Base-by-base conservation (phyloP, 2,888 invertebrate genomes). In the Meiosimyza decipiens region DNA sequence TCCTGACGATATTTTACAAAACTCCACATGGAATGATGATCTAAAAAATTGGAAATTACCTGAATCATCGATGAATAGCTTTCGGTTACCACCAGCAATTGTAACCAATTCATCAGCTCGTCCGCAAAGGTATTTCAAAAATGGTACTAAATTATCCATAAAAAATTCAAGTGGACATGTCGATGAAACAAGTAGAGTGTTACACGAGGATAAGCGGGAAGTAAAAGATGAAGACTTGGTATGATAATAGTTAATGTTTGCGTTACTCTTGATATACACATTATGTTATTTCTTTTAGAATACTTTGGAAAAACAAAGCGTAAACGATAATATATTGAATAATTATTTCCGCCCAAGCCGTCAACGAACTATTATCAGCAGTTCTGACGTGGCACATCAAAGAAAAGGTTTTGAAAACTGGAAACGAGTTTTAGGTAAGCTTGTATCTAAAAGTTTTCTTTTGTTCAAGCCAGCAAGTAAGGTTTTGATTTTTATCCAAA, bases 1-100 rank as follows among this genome's bases (percentile, higher is more conserved):
- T 85, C 84, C 94, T 54, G 93, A 94, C 71, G 86, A 88, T 66
- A 90, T 95, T 33, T 91, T 92, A 82, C 88, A 89, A 67, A 90
- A 91, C 75, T 91, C 93, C 0, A 82, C 89, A 60, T 95, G 94
- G 94, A 91, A 92, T 81, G 94, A 94, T 73, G 94, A 94, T 72
- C 87, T 89, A 2, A 91, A 92, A 79, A 88, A 89, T 69, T 95
- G 93, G 91, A 89, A 89, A 80, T 82, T 95, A 71, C 95, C 95
- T 0, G 92, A 93, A 74, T 82, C 93, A 67, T 84, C 89, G 7
- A 88, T 91, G 57, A 89, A 90, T 50, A 89, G 91, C 74, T 92
- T 92, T 1, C 91, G 91, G 81, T 86, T 95, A 67, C 94, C 94
- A 7, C 91, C 91, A 22, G 90, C 92, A 3, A 65, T 70, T 28